Base-by-base conservation (phyloP, 2,888 invertebrate species). In the Chirona hameri region DNA sequence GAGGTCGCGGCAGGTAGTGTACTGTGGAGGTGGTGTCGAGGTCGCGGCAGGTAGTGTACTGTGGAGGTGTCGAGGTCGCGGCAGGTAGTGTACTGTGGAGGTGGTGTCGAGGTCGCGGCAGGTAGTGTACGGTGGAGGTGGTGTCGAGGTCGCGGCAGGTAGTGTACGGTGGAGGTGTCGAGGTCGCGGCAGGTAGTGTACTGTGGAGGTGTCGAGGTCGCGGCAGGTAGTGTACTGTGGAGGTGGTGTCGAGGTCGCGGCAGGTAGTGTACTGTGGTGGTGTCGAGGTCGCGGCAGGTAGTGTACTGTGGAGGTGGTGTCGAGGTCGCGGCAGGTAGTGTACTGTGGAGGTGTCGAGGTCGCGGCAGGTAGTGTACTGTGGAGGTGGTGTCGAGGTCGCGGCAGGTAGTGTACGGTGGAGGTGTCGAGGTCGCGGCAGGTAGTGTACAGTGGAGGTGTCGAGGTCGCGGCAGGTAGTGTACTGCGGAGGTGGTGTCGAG, bases 351-450 rank as follows among this genome's bases (percentile, higher is more conserved):
- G 94, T 93, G 87, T 96, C 95, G 89, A 98, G 93, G 88, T 98
- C 97, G 48, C 96, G 89, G 87, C 97, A 97, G 86, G 96, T 39
- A 39, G 7, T 88, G 90, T 88, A 95, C 94, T n/a, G n/a, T n/a
- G n/a, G n/a, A n/a, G n/a, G n/a, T n/a, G n/a, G n/a, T n/a, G n/a
- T n/a, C n/a, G n/a, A n/a, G n/a, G n/a, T n/a, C n/a, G n/a, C n/a
- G n/a, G n/a, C 88, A 98, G 89, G 86, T 95, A 93, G 84, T 92
- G 93, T 0, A 97, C 94, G 82, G 95, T 95, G 85, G 91, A 93
- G 85, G 94, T 93, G 87, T 96, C 95, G 89, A 98, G 93, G 88
- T 98, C 97, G 48, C 96, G 89, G 87, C 97, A 97, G 86, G 96
- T 95, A 93, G 84, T 92, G 93, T 0, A 97, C 94, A 82, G 95